Conservation (phyloP, 2,888 invertebrate species). For the Caenorhabditis macrosperma region DNA sequence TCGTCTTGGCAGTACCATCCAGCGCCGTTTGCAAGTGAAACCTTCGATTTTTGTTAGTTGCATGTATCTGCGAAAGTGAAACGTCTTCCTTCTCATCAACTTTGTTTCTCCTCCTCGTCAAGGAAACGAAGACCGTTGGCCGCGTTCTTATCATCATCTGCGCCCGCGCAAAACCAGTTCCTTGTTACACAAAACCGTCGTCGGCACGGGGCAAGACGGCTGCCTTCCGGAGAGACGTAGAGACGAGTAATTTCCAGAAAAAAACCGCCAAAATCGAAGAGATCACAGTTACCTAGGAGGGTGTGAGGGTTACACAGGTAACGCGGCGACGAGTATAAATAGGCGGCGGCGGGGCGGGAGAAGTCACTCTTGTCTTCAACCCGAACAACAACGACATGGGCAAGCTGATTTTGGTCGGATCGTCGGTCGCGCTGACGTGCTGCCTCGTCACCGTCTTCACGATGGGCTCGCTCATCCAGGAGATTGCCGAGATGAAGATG, state of each 20-base stretch:
- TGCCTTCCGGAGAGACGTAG: slow-evolving; percentile 34
- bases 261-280: slow-evolving; percentile 16
- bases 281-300: slow-evolving; percentile 24
- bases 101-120: too few relatives aligned
- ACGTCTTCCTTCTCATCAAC: too few relatives aligned
- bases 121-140: too few relatives aligned
- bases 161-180: slow-evolving; percentile 3
- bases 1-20: too few relatives aligned
- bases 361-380: slow-evolving; percentile 49
- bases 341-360: background rate
- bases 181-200: background rate
- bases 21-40: too few relatives aligned
- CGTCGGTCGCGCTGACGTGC: slow-evolving; percentile 55
- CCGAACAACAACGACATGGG: slow-evolving; percentile 52
- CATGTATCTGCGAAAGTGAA: too few relatives aligned
- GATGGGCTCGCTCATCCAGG: slow-evolving; percentile 57
- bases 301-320: slow-evolving; percentile 29
- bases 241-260: slow-evolving; percentile 46
- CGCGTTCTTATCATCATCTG: too few relatives aligned
- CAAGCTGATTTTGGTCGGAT: slow-evolving; percentile 60
- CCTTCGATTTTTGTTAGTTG: too few relatives aligned
- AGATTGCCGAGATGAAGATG: slow-evolving; percentile 62
- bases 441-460: slow-evolving; percentile 58
- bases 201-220: too few relatives aligned
- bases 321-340: slow-evolving; percentile 46